phyloP scores from a whole-genome alignment of 2,888 invertebrate genomes.

The Terebella lapidaria region DNA sequence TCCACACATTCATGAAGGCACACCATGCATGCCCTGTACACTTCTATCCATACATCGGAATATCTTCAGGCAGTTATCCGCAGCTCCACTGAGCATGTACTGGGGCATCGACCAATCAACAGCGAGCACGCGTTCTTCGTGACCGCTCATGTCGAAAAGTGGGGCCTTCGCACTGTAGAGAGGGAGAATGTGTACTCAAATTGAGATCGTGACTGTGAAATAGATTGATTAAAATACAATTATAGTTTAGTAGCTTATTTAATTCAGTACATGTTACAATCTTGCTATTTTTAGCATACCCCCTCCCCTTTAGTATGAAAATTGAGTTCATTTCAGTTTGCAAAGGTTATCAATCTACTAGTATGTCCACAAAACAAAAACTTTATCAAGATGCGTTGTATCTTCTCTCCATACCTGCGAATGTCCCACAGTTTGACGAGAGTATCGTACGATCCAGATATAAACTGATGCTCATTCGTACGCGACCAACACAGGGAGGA shows the following conservation, averaged over 20 bases:
- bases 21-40: neutral
- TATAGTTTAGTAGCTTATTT: neutral
- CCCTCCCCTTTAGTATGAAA: no score
- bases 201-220: neutral
- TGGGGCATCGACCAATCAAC: conserved; percentile 89
- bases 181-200: neutral
- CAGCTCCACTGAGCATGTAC: conserved; percentile 82
- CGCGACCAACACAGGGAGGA: conserved; percentile 85
- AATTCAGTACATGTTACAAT: no score
- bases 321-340: no score
- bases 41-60: conserved; percentile 29
- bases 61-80: conserved; percentile 82
- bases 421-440: conserved; percentile 93
- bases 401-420: conserved; percentile 72
- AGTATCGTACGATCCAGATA: conserved; percentile 88
- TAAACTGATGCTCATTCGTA: conserved; percentile 74
- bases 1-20: no score
- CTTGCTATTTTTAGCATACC: no score
- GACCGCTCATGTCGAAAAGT: conserved; percentile 85
- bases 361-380: no score
- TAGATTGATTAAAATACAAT: neutral
- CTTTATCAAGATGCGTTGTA: no score
- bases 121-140: conserved; percentile 78
- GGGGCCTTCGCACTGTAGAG: conserved; percentile 77
- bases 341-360: no score